Conservation (phyloP, 2,797 vertebrate species). For the Spinus olivaceus region DNA sequence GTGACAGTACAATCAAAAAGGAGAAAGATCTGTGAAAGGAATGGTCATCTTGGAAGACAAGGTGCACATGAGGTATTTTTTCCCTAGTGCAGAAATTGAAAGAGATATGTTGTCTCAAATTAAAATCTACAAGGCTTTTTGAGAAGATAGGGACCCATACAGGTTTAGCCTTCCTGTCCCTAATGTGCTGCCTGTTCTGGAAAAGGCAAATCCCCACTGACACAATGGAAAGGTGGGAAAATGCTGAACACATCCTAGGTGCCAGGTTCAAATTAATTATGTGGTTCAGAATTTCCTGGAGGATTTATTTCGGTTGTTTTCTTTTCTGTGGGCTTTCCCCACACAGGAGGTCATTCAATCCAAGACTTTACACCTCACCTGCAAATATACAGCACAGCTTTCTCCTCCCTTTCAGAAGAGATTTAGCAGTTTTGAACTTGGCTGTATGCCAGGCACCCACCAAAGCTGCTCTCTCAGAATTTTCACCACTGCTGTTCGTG, state of each 20-base stretch:
- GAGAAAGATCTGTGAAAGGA: background rate
- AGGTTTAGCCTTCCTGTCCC: background rate
- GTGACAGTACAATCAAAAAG: background rate
- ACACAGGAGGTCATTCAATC: background rate
- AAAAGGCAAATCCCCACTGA: background rate
- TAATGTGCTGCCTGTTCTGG: background rate
- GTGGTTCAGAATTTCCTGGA: background rate
- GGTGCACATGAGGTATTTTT: background rate
- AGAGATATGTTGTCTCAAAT: background rate
- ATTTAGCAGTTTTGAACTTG: background rate
- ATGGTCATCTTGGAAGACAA: background rate
- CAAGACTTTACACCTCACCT: background rate
- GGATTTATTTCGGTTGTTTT: background rate
- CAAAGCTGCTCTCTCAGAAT: background rate
- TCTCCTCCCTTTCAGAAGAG: background rate
- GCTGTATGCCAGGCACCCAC: background rate
- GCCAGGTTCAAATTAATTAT: background rate
- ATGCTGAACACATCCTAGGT: background rate
- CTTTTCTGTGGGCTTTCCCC: background rate
- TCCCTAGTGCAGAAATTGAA: background rate
- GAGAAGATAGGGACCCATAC: background rate
- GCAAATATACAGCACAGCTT: background rate
- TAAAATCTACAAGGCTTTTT: background rate
- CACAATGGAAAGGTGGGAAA: background rate
- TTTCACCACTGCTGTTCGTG: background rate